Evolutionary conservation across 1,140 invertebrate genomes (phyloP).

Genomic region (Scylla paramamosain): DNA sequence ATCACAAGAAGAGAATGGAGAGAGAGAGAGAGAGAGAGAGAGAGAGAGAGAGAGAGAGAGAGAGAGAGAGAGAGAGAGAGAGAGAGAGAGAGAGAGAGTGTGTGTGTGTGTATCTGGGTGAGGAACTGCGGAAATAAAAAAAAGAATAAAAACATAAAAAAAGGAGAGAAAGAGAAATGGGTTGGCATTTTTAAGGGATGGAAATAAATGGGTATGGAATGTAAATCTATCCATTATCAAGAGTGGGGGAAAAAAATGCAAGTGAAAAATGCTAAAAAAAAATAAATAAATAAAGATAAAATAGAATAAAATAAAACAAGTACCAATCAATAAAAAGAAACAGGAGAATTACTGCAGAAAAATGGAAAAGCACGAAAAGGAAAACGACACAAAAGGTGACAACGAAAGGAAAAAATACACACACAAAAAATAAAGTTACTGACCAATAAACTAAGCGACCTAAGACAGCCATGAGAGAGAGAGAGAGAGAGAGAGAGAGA

Average conservation of each 20-base stretch:
- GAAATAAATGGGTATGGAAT: not conserved
- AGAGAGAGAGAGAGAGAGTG: not conserved
- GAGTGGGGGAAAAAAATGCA: not conserved
- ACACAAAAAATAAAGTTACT: not conserved
- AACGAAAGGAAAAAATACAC: not conserved
- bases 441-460: not conserved
- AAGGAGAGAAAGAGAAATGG: not conserved
- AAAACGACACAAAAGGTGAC: not conserved
- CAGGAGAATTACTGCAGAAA: not conserved
- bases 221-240: not conserved
- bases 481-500: conserved; percentile 41
- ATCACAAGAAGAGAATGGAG: not conserved
- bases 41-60: not conserved
- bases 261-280: not conserved
- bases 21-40: not conserved
- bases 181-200: not conserved
- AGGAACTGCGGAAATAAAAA: not conserved
- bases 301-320: not conserved
- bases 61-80: not conserved
- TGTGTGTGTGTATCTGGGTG: not conserved
- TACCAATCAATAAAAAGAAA: not conserved
- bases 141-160: not conserved
- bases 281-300: not conserved
- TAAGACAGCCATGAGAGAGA: not conserved
- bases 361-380: not conserved